A percentile compares a stretch with the other conserved stretches of the same genome.
phyloP scores from a whole-genome alignment of 2,797 vertebrate genomes.

The Sebastes minor region DNA sequence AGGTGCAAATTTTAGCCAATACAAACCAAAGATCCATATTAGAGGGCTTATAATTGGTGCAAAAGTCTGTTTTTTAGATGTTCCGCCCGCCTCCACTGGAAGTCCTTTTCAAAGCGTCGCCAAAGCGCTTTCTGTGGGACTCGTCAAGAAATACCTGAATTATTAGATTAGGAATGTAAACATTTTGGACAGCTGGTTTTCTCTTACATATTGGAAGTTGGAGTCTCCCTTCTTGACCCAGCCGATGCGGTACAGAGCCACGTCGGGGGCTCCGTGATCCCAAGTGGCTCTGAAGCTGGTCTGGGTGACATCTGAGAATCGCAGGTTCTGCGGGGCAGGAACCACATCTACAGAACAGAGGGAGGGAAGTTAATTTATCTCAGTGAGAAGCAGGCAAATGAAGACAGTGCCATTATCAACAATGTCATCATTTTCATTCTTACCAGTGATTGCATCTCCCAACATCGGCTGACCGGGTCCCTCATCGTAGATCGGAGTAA shows the following conservation, averaged over 20 bases:
- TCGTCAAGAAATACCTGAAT: constrained; percentile 24
- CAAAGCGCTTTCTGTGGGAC: constrained; percentile 16
- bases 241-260: constrained; percentile 92
- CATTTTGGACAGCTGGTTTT: constrained; percentile 31
- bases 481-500: constrained; percentile 91
- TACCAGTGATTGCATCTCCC: constrained; percentile 89
- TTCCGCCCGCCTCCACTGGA: constrained; percentile 19
- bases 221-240: constrained; percentile 86
- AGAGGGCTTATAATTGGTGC: not conserved
- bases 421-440: constrained; percentile 36
- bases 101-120: constrained; percentile 10
- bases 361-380: not conserved
- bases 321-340: constrained; percentile 92
- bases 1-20: not conserved
- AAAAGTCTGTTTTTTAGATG: constrained; percentile 53
- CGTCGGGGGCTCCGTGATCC: constrained; percentile 95
- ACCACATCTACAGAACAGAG: constrained; percentile 84
- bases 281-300: constrained; percentile 92
- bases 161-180: constrained; percentile 31
- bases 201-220: constrained; percentile 78
- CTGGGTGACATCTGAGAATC: constrained; percentile 88
- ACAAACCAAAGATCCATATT: constrained; percentile 17
- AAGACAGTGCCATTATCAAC: not conserved
- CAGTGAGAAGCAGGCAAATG: not conserved
- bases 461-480: constrained; percentile 82